Base-by-base conservation (phyloP, 2,113 vertebrate species). In the Lethenteron reissneri region DNA sequence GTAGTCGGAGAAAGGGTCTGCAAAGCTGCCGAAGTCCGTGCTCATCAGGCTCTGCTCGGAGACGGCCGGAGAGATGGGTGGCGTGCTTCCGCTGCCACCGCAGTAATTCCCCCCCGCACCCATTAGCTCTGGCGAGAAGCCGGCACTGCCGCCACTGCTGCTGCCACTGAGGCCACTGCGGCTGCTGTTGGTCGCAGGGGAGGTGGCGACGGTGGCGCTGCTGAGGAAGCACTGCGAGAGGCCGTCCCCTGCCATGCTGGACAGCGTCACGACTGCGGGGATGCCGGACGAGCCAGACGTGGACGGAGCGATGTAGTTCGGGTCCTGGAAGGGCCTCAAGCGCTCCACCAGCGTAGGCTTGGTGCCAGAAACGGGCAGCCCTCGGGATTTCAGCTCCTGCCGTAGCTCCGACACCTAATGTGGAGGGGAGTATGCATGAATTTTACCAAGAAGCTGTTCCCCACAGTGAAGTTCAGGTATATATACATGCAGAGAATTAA, bases 261-360 rank as follows among this genome's bases (percentile, higher is more conserved):
- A 41, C 5, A 41, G 41, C 41, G 41, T 41, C 41, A 41, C 41
- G 41, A 41, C 41, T 41, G 41, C 41, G 41, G 41, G 41, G 41
- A 41, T 41, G 41, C 41, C 41, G 41, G 41, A 41, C 41, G 41
- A 41, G 41, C 41, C 41, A 6, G 41, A 41, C 41, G 41, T 41
- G 41, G 41, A 41, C 41, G 41, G 41, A 41, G 64, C n/a, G n/a
- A 68, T 25, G 10, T 68, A 68, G 64, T 81, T 70, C 3, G 85
- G 85, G 75, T 96, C 92, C 78, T 84, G 88, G 76, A 92, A 97
- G 74, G 92, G 94, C 56, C 88, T 79, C 14, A 99, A 85, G 10
- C 94, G 79, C 74, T 99, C 89, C 74, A 97, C 89, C 75, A 99
- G 85, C 0, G 94, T 86, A 0, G 86, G 95, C 74, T 99, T 99